phyloP scores from a whole-genome alignment of 2,888 invertebrate species.

The Sarcophaga carnaria region DNA sequence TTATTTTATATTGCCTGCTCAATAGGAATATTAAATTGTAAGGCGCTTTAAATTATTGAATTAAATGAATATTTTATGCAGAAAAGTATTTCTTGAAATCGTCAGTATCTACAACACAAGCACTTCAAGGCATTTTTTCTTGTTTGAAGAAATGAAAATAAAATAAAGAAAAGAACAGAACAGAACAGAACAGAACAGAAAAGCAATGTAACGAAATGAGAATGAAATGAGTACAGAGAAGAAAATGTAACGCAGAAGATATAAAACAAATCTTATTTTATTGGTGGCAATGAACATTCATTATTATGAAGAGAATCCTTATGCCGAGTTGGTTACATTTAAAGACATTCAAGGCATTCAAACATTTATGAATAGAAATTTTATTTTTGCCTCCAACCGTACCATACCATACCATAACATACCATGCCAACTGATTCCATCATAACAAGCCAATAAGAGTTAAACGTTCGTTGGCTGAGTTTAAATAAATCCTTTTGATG shows the following conservation, averaged over 20 bases:
- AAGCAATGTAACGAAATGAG: neutral
- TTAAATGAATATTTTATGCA: constrained; percentile 44
- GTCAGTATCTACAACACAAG: neutral
- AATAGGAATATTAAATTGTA: neutral
- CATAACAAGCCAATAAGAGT: constrained; percentile 7
- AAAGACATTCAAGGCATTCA: neutral
- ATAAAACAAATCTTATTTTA: constrained; percentile 39
- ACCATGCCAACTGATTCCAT: neutral
- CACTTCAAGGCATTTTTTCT: neutral
- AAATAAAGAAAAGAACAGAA: neutral
- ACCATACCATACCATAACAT: neutral
- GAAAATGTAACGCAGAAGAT: neutral
- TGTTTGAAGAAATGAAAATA: neutral
- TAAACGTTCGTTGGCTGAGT: constrained; percentile 40
- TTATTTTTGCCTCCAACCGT: neutral
- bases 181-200: neutral
- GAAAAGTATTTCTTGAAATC: neutral
- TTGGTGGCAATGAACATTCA: constrained; percentile 37
- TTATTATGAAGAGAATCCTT: neutral
- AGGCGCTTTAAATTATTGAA: constrained; percentile 20
- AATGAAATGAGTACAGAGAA: no score
- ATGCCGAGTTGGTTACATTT: neutral
- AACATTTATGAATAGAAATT: neutral
- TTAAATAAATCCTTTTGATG: constrained; percentile 67
- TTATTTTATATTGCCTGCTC: neutral